Evolutionary conservation across 2,113 vertebrate genomes (phyloP).

Genomic region (Oncorhynchus nerka): DNA sequence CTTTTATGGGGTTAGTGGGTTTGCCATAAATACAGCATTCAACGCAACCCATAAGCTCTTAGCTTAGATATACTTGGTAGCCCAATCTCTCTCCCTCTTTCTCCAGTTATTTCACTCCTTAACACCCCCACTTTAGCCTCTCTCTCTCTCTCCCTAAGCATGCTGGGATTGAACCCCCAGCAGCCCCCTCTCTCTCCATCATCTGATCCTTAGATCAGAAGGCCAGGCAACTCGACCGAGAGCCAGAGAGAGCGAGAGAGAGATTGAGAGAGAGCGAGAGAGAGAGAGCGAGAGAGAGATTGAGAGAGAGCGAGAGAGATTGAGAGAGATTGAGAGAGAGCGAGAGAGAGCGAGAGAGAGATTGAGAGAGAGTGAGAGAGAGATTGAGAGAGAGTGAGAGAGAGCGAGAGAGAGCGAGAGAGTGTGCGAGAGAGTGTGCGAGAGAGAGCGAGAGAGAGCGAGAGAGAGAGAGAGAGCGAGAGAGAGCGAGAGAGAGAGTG

Average conservation of each 20-base stretch:
- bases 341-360: too few relatives aligned
- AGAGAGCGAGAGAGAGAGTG: too few relatives aligned
- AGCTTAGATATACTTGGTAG: constrained; percentile 50
- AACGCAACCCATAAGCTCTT: constrained; percentile 52
- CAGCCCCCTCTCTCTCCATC: background rate
- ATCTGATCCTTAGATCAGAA: constrained; percentile 43
- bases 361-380: too few relatives aligned
- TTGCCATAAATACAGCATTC: constrained; percentile 25
- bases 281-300: too few relatives aligned
- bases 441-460: too few relatives aligned
- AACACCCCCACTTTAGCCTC: background rate
- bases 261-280: too few relatives aligned
- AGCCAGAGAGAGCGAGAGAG: too few relatives aligned
- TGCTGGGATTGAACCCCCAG: constrained; percentile 6
- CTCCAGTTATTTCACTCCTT: background rate
- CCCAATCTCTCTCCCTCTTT: constrained; percentile 4
- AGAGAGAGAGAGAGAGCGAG: too few relatives aligned
- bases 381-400: too few relatives aligned
- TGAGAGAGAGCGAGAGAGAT: too few relatives aligned
- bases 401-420: too few relatives aligned
- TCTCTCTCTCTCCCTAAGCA: background rate
- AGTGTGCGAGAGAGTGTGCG: accelerated
- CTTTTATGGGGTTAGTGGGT: background rate
- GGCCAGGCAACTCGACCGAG: constrained; percentile 43
- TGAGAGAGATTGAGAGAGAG: too few relatives aligned